A percentile compares a stretch with the other conserved stretches of the same genome.
phyloP scores from a whole-genome alignment of 2,113 vertebrate genomes.

The Megaleporinus macrocephalus region DNA sequence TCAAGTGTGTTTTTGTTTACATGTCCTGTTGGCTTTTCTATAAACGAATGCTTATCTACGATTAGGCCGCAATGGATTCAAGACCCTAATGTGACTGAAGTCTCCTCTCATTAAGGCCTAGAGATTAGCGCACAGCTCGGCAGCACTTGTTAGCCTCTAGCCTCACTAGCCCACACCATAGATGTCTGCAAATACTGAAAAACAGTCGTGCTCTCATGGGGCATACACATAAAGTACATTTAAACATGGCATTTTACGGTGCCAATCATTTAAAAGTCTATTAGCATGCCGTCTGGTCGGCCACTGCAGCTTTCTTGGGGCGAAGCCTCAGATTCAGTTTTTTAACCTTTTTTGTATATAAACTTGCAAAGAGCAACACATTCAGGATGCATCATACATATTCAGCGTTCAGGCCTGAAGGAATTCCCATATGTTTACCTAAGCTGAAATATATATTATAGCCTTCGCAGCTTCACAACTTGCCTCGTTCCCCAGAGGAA shows the following conservation, averaged over 20 bases:
- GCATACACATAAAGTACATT: neutral
- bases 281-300: constrained; percentile 15
- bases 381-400: constrained; percentile 56
- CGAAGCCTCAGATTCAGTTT: neutral
- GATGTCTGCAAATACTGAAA: neutral
- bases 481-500: constrained; percentile 75
- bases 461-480: constrained; percentile 78
- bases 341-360: constrained; percentile 35
- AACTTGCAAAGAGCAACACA: constrained; percentile 39
- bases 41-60: constrained; percentile 79
- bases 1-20: constrained; percentile 78
- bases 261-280: constrained; percentile 31
- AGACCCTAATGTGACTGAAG: constrained; percentile 30
- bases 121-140: neutral
- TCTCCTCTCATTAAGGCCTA: constrained; percentile 17
- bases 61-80: constrained; percentile 77
- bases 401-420: constrained; percentile 43
- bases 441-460: constrained; percentile 77
- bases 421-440: constrained; percentile 70
- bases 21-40: constrained; percentile 78
- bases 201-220: neutral
- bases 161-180: neutral
- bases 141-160: neutral
- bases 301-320: constrained; percentile 8
- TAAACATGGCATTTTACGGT: neutral